A percentile compares a stretch with the other conserved stretches of the same genome.
phyloP scores from a whole-genome alignment of 2,888 invertebrate species.

The Heliconius erato region DNA sequence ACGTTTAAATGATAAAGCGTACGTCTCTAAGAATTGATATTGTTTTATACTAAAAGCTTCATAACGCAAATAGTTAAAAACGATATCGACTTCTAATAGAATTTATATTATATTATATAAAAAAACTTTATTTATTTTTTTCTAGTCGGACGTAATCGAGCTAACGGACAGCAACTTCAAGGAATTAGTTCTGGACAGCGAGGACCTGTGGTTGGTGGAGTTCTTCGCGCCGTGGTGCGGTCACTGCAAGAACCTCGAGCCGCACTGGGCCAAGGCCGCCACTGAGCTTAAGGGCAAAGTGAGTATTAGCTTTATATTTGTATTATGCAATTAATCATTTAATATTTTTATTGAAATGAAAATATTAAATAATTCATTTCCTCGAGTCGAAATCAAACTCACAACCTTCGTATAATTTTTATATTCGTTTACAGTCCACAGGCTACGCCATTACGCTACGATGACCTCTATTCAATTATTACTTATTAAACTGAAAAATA shows the following conservation, averaged over 20 bases:
- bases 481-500: neutral
- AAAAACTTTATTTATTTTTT: neutral
- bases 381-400: too few species aligned
- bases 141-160: conserved; percentile 90
- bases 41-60: too few species aligned
- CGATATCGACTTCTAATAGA: neutral
- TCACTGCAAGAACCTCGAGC: conserved; percentile 98
- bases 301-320: conserved; percentile 6
- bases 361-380: too few species aligned
- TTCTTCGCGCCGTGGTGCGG: conserved; percentile 99
- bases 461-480: neutral
- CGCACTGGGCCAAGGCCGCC: conserved; percentile 98
- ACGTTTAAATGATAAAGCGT: too few species aligned
- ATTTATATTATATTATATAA: too few species aligned
- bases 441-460: too few species aligned
- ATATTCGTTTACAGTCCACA: too few species aligned
- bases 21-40: too few species aligned
- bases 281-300: conserved; percentile 97
- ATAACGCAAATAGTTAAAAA: too few species aligned
- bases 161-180: conserved; percentile 98
- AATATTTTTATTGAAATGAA: too few species aligned
- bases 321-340: too few species aligned
- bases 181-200: conserved; percentile 94
- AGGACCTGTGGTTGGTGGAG: conserved; percentile 99
- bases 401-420: too few species aligned